Base-by-base conservation (phyloP, 2,888 invertebrate species). In the Callinectes sapidus region DNA sequence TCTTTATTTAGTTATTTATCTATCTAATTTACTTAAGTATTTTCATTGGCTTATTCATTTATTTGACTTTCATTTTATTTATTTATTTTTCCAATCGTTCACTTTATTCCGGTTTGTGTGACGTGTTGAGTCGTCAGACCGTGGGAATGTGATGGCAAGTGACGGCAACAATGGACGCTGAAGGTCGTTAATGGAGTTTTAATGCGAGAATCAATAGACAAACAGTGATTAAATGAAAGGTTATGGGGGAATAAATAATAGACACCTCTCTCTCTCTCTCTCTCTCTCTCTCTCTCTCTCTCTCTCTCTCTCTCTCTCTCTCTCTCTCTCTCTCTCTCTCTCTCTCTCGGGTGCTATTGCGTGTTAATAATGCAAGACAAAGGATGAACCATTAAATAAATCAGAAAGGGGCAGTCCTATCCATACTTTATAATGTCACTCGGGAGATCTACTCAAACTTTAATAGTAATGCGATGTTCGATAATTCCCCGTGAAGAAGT, bases 181-280 rank as follows among this genome's bases (percentile, higher is more conserved):
- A 32, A 35, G 81, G 81, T 81, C 81, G 81, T 81, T 81, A 81
- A 81, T 32, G 81, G 81, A 32, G 35, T 35, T 81, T 81, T 81
- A 81, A 81, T 81, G 81, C 35, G 32, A 81, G 16, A 81, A 81
- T 81, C 81, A 81, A 81, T 35, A 81, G 81, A 14, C 81, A 81
- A 81, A 35, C 81, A 81, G 81, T 35, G 81, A 35, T 35, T 35
- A 81, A 81, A 89, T 89, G 89, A 92, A 89, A 92, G 92, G 89
- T 92, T 89, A 89, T 85, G 14, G 42, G 66, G 89, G 39, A 39
- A 85, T 61, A 55, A 86, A 89, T 86, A 86, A 89, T 92, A 89
- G 39, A 28, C 14, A 5, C 18, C 66, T 32, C 87, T 61, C 39
- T 35, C 71, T 61, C 39, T 66, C 77, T 77, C 90, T 90, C 90